Evolutionary conservation across 1,140 invertebrate species (phyloP), one percentile per base, ranked within the genome.

Genomic region (Aphidius gifuensis): DNA sequence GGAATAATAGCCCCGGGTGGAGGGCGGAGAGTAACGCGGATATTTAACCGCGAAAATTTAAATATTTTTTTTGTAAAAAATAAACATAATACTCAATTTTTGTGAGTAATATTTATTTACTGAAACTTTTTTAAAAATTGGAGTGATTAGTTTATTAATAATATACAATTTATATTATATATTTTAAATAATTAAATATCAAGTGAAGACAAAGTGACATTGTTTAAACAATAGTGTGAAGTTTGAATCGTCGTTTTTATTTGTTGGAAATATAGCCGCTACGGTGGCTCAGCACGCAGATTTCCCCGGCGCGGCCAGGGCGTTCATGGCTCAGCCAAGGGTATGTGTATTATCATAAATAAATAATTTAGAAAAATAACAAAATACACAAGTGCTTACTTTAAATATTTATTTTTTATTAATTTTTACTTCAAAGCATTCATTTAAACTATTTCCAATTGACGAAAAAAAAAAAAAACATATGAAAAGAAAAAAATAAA

Each of bases 261-360:
- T 71, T 72, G 78, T 80, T 79, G 76, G 74, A 79, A 77, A 78
- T 74, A 82, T 71, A 80, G 81, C 81, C 77, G 79, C 80, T 81
- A 83, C 79, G 79, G 82, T 83, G 82, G 81, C 81, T 81, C 82
- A 83, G 79, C 80, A 82, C 80, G 81, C 82, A 81, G 82, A 83
- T 76, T 83, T 81, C 78, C 81, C 80, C 77, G 80, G 80, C 76
- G 80, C 82, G 79, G 83, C 81, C 81, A 84, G 83, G 79, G 83
- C 82, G 81, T 84, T 84, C 83, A 86, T 86, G 85, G 84, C 85
- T 81, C 85, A 85, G 83, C 84, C 84, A 84, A 83, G 84, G 84
- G 85, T 85, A 83, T 75, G 83, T 50, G 47, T 39, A 53, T 21
- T 55, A 4, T 16, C 5, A 56, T 51, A 38, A 38, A 9, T 48